Evolutionary conservation across 2,797 vertebrate genomes (phyloP).

Genomic region (Cryptoprocta ferox): DNA sequence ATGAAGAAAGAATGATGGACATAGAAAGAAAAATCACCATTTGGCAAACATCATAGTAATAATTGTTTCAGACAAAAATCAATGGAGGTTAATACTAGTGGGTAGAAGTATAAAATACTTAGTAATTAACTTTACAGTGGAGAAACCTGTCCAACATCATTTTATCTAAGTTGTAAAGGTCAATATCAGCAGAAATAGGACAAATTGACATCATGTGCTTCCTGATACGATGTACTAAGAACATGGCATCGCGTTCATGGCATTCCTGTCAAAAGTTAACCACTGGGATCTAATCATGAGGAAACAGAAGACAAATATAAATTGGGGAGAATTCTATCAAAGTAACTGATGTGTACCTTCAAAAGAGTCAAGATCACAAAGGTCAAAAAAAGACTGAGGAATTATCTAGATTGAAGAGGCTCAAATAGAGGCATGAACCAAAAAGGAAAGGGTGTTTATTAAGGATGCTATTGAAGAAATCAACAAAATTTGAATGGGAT

Average conservation of each 20-base stretch:
- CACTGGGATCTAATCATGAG: neutral
- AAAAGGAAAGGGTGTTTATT: neutral
- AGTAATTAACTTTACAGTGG: neutral
- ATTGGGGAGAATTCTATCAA: neutral
- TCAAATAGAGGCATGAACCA: neutral
- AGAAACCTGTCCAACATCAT: neutral
- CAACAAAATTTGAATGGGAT: neutral
- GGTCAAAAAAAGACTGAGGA: neutral
- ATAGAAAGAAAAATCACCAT: neutral
- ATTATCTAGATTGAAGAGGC: neutral
- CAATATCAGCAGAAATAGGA: neutral
- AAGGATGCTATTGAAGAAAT: neutral
- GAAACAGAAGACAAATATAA: neutral
- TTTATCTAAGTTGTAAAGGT: neutral
- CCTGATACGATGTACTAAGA: neutral
- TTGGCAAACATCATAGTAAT: constrained; percentile 9
- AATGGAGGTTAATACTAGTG: neutral
- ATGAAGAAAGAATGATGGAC: neutral
- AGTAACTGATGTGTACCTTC: neutral
- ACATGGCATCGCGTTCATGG: neutral
- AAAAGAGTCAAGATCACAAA: neutral
- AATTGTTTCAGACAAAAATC: constrained; percentile 31
- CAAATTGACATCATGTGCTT: neutral
- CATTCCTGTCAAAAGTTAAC: neutral
- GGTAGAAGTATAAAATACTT: neutral